Evolutionary conservation across 2,888 invertebrate species (phyloP).

Genomic region (Cynaeus angustus): DNA sequence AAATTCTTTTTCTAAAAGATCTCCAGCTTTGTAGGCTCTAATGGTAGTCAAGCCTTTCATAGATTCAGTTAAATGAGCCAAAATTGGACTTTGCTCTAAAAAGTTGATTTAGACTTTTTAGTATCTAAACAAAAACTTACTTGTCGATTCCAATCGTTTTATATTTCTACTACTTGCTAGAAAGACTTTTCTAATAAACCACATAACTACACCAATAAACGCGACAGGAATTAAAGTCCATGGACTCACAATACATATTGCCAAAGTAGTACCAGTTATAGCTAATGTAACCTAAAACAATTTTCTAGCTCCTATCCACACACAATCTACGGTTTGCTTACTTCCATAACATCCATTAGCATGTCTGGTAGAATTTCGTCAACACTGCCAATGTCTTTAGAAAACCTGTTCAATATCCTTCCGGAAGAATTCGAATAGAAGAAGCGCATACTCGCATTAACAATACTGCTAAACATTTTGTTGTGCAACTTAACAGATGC

Average conservation of each 20-base stretch:
- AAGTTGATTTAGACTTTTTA: background rate
- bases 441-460: slow-evolving; percentile 78
- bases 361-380: slow-evolving; percentile 73
- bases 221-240: slow-evolving; percentile 44
- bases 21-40: slow-evolving; percentile 80
- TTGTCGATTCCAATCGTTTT: slow-evolving; percentile 46
- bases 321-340: slow-evolving; percentile 50
- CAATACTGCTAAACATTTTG: slow-evolving; percentile 72
- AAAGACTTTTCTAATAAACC: slow-evolving; percentile 37
- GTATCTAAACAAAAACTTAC: slow-evolving; percentile 7
- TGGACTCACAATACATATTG: slow-evolving; percentile 46
- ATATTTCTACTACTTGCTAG: slow-evolving; percentile 42
- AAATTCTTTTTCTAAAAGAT: slow-evolving; percentile 77
- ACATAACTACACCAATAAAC: slow-evolving; percentile 41
- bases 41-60: slow-evolving; percentile 86
- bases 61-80: slow-evolving; percentile 74
- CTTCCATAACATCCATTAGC: slow-evolving; percentile 73
- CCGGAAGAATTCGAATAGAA: slow-evolving; percentile 81
- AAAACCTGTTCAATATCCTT: slow-evolving; percentile 80
- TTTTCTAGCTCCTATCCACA: slow-evolving; percentile 67
- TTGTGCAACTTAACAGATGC: slow-evolving; percentile 76
- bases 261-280: slow-evolving; percentile 24
- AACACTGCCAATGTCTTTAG: slow-evolving; percentile 79
- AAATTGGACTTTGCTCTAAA: slow-evolving; percentile 35
- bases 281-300: slow-evolving; percentile 34